These are phyloP conservation scores for Brachionichthys hirsutus DNA, from an alignment of 2,113 vertebrate genomes.

Conservation along the genomic window DNA sequence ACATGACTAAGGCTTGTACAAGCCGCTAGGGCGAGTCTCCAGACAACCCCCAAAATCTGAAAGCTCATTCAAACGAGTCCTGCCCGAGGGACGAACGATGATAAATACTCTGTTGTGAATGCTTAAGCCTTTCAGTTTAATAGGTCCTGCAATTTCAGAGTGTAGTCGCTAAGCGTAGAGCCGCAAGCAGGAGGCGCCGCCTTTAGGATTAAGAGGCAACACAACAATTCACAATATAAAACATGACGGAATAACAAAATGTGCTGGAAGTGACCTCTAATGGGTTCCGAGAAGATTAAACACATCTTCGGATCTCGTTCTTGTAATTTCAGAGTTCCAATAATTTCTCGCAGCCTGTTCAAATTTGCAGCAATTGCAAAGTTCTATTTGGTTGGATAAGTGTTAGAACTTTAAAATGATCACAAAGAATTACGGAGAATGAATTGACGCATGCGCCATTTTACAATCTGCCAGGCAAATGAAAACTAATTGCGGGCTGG, in stretches of 20 bases:
- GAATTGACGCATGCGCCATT: too few species aligned
- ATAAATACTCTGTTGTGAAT: not conserved
- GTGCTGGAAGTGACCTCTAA: not conserved
- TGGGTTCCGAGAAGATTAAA: too few species aligned
- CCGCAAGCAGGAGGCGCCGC: not conserved
- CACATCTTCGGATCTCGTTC: too few species aligned
- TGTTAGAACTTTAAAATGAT: too few species aligned
- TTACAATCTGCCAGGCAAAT: not conserved
- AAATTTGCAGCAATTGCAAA: constrained; percentile 2
- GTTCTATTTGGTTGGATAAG: too few species aligned
- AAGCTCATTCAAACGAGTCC: constrained; percentile 14
- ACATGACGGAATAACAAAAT: constrained; percentile 4
- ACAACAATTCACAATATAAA: not conserved
- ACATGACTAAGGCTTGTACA: constrained; percentile 35
- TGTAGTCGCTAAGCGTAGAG: not conserved
- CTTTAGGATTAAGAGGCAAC: not conserved
- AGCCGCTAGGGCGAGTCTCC: constrained; percentile 11
- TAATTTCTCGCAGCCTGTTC: too few species aligned
- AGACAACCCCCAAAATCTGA: constrained; percentile 12
- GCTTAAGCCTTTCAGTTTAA: not conserved
- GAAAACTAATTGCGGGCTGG: constrained; percentile 22
- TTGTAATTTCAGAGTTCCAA: too few species aligned
- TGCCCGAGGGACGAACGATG: not conserved
- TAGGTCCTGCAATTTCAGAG: constrained; percentile 8
- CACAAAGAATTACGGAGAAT: too few species aligned